phyloP scores from a whole-genome alignment of 1,140 invertebrate species.

The Arctopsyche grandis region DNA sequence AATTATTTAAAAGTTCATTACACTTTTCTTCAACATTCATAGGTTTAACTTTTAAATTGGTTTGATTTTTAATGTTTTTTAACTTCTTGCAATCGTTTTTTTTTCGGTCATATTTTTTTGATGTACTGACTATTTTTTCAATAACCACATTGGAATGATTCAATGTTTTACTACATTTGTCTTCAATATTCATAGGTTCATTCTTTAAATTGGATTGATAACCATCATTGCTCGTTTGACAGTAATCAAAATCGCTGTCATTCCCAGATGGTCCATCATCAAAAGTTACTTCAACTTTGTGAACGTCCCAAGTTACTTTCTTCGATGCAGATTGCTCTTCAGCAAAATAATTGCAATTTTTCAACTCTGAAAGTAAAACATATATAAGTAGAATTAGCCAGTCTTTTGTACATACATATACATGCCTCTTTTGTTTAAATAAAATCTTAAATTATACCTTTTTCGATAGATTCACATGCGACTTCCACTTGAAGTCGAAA shows the following conservation, averaged over 20 bases:
- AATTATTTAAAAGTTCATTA: neutral
- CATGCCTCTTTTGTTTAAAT: too few species aligned
- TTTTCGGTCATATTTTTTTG: neutral
- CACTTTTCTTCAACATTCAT: neutral
- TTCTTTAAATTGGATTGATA: too few species aligned
- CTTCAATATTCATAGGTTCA: slow-evolving; percentile 4
- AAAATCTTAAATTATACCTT: neutral
- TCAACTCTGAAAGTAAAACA: neutral
- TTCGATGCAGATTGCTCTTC: neutral
- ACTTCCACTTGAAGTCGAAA: neutral
- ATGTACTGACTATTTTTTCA: too few species aligned
- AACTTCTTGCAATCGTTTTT: neutral
- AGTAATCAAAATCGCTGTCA: neutral
- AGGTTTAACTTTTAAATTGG: neutral
- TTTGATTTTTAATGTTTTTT: neutral
- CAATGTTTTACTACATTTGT: neutral
- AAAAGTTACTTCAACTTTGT: neutral
- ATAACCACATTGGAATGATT: too few species aligned
- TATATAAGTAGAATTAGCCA: neutral
- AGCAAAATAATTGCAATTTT: neutral
- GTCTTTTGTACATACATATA: too few species aligned
- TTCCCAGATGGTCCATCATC: neutral
- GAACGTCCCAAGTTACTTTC: neutral
- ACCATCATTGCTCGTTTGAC: neutral
- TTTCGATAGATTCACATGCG: neutral